phyloP scores from a whole-genome alignment of 2,888 invertebrate species.

The Chrysopilus asiliformis region DNA sequence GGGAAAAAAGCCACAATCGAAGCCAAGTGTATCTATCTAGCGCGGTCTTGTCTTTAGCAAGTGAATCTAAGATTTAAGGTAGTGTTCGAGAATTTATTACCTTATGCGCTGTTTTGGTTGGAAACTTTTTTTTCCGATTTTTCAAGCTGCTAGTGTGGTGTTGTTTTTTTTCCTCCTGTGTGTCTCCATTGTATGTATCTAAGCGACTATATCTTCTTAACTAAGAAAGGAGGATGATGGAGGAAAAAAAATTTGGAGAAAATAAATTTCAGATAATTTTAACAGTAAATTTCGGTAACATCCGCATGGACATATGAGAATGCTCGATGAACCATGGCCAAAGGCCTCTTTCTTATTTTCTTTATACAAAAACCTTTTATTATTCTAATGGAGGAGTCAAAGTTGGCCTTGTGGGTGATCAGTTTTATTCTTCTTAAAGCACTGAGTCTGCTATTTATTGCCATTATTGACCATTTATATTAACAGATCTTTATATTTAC shows the following conservation, averaged over 20 bases:
- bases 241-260: conserved; percentile 7
- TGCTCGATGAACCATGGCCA: background rate
- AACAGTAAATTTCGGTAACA: conserved; percentile 11
- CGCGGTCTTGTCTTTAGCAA: no score
- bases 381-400: conserved; percentile 2
- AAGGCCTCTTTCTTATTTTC: background rate
- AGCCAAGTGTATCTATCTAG: no score
- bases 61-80: conserved; percentile 8
- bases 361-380: background rate
- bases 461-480: no score
- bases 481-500: no score
- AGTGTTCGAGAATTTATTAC: conserved; percentile 6
- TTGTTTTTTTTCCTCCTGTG: no score
- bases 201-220: no score
- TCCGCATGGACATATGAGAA: conserved; percentile 3
- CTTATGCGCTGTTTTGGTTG: no score
- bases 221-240: background rate
- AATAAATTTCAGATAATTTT: conserved; percentile 11
- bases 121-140: conserved; percentile 4
- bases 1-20: no score
- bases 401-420: background rate
- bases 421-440: no score
- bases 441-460: no score
- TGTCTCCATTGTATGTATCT: no score
- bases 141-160: conserved; percentile 5